Conservation (phyloP, 2,113 vertebrate genomes). For the Lepus timidus region DNA sequence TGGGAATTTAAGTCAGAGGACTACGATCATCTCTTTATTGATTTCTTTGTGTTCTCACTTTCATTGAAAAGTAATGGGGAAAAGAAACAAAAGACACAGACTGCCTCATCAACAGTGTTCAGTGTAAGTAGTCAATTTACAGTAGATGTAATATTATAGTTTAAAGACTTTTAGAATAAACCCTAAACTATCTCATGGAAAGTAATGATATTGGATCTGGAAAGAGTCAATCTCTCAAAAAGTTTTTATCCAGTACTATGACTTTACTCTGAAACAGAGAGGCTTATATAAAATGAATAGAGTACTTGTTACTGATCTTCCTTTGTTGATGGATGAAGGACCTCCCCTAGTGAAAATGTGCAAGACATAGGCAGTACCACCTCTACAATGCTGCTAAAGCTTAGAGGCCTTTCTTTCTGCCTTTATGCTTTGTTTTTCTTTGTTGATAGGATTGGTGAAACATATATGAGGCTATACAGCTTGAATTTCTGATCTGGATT, state of each 20-base stretch:
- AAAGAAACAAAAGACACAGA: background rate
- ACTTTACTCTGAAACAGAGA: background rate
- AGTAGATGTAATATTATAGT: background rate
- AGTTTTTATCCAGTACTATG: background rate
- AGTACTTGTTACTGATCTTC: background rate
- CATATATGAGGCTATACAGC: background rate
- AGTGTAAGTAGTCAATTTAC: background rate
- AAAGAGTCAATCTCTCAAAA: background rate
- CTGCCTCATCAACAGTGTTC: background rate
- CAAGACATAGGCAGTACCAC: rapidly evolving
- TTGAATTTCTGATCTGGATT: background rate
- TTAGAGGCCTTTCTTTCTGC: background rate
- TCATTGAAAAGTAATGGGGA: background rate
- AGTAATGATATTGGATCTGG: background rate
- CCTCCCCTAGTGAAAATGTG: background rate
- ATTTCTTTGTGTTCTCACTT: background rate
- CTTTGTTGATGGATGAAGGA: background rate
- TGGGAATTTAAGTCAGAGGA: background rate
- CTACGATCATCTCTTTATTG: background rate
- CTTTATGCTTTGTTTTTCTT: slow-evolving; percentile 10
- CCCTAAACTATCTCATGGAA: background rate
- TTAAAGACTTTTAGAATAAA: background rate
- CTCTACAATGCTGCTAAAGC: background rate
- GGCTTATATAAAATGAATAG: background rate
- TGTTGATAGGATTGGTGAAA: background rate